A percentile compares a stretch with the other conserved stretches of the same genome.
phyloP scores from a whole-genome alignment of 2,113 vertebrate species.

The Dendrocopos noguchii region DNA sequence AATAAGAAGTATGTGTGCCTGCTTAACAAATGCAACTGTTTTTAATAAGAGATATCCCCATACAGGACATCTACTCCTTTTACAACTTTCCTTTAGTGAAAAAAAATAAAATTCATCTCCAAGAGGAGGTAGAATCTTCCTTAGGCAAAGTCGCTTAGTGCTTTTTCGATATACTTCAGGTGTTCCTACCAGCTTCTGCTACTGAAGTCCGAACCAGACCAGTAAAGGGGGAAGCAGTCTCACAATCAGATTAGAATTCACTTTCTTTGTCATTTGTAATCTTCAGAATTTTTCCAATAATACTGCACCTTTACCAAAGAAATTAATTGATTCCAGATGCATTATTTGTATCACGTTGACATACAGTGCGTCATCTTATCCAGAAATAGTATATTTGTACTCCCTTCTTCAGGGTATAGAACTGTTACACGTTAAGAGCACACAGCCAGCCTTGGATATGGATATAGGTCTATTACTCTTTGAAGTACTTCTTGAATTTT shows the following conservation, averaged over 20 bases:
- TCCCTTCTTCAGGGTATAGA: background rate
- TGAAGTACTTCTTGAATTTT: background rate
- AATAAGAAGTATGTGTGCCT: rapidly evolving
- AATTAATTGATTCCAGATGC: background rate
- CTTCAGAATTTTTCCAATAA: background rate
- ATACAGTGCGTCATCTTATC: background rate
- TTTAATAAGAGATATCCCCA: background rate
- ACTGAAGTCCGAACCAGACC: background rate
- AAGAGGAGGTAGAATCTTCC: background rate
- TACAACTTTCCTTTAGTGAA: background rate
- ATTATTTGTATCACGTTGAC: background rate
- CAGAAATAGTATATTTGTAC: background rate
- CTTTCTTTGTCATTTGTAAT: background rate
- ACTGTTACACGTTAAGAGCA: background rate
- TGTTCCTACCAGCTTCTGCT: background rate
- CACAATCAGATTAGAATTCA: background rate
- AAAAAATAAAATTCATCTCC: background rate
- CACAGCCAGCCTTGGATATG: background rate
- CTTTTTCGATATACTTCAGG: background rate
- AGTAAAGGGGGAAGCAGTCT: background rate
- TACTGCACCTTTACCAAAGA: background rate
- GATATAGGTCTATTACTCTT: background rate
- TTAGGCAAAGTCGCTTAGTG: background rate
- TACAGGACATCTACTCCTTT: background rate
- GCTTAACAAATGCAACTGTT: background rate